Percentiles rank a stretch among this genome's conserved stretches.
Conservation (phyloP, 2,113 vertebrate genomes). For the Acrocephalus kingi region DNA sequence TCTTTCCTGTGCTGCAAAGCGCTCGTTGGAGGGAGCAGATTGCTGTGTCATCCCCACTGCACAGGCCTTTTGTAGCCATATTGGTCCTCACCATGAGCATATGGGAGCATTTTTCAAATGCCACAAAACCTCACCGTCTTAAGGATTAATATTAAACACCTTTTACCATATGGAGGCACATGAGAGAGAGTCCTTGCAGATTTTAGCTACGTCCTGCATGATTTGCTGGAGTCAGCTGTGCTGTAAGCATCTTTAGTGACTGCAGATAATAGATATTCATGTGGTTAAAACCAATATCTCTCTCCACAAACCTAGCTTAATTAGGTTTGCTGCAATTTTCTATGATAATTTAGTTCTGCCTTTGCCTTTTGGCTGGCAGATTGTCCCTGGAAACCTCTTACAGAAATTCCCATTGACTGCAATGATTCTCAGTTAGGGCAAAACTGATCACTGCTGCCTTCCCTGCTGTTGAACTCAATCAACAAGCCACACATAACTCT, state of each 20-base stretch:
- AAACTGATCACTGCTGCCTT: slow-evolving; percentile 52
- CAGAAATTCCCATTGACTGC: slow-evolving; percentile 53
- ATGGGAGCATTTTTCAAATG: slow-evolving; percentile 46
- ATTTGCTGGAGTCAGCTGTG: slow-evolving; percentile 11
- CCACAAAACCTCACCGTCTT: not conserved
- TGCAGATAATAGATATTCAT: slow-evolving; percentile 35
- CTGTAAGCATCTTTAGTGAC: slow-evolving; percentile 11
- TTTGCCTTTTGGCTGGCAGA: slow-evolving; percentile 60
- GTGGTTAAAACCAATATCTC: slow-evolving; percentile 30
- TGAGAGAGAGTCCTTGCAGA: not conserved
- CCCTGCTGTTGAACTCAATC: slow-evolving; percentile 59
- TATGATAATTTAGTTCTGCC: slow-evolving; percentile 54
- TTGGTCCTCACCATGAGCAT: slow-evolving; percentile 29
- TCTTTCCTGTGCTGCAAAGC: not conserved
- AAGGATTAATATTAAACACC: slow-evolving; percentile 36
- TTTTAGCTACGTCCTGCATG: not conserved
- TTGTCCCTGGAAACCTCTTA: slow-evolving; percentile 55
- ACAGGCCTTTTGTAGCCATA: slow-evolving; percentile 5
- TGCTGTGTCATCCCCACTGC: not conserved
- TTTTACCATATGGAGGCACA: not conserved
- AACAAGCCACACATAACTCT: slow-evolving; percentile 45
- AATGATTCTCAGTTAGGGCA: slow-evolving; percentile 45
- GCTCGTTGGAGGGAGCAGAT: not conserved
- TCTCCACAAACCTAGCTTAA: slow-evolving; percentile 52
- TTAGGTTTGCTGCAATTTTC: slow-evolving; percentile 62